Evolutionary conservation across 1,140 invertebrate species (phyloP), one percentile per base, ranked within the genome.

Genomic region (Solenopsis invicta): DNA sequence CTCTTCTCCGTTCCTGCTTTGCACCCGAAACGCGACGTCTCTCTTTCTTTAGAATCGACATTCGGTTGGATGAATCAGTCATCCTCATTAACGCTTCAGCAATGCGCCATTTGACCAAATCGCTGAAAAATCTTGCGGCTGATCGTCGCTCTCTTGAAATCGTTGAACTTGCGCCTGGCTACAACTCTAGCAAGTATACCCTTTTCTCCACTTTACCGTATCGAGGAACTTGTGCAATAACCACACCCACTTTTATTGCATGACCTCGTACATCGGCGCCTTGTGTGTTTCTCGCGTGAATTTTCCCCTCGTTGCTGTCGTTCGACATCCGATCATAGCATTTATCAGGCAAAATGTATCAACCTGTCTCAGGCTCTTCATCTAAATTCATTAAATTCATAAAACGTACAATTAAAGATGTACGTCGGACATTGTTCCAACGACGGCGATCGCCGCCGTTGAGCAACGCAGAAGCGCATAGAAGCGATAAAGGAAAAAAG

Each of bases 191-290:
- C 45, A 80, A 86, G 52, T 54, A n/a, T 52, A 54, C 41, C 72
- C 71, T 71, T 62, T 52, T 82, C 48, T 69, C 21, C 54, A 34
- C 8, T 41, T 82, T 71, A 29, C 52, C 48, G 41, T 50, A 41
- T 67, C 59, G 74, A 61, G 67, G 45, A 87, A 87, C 88, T 88
- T 77, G 77, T 81, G 80, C 85, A 75, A 59, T 69, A 50, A 50
- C 82, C 89, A 89, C 90, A 77, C 86, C 77, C 82, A 89, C n/a
- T 61, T 29, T 86, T 59, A 62, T 87, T 75, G 29, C 59, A 13
- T n/a, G 77, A 61, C 45, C 76, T 48, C 67, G 50, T 66, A 41
- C 45, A 37, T 71, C 64, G 45, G 34, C 64, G 50, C 48, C 69
- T 87, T 52, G 64, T 52, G 64, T 69, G 82, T 87, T 87, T 85